Percentiles rank a stretch among this genome's conserved stretches.
Conservation (phyloP, 2,888 invertebrate genomes). For the Philereme transversata region DNA sequence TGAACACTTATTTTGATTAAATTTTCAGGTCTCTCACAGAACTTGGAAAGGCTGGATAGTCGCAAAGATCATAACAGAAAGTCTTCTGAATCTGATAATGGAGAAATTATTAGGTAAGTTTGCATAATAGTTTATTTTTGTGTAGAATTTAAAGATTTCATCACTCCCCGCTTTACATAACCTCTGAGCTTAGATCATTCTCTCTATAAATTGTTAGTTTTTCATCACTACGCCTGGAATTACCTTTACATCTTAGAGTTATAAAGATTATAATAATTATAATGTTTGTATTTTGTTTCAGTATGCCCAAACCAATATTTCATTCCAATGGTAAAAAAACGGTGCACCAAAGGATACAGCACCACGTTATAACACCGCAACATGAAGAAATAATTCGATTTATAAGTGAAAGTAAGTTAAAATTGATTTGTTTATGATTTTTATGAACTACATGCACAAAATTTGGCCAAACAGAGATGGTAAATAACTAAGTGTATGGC, state of each 20-base stretch:
- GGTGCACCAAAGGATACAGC: conserved; percentile 84
- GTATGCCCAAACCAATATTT: conserved; percentile 92
- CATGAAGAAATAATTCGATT: conserved; percentile 95
- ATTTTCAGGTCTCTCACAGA: conserved; percentile 89
- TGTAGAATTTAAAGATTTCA: conserved; percentile 59
- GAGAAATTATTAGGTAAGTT: conserved; percentile 86
- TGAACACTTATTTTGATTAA: conserved; percentile 47
- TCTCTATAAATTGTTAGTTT: not conserved
- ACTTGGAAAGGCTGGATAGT: conserved; percentile 90
- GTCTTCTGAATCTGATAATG: conserved; percentile 86
- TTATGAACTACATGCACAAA: no score
- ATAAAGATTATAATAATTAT: not conserved
- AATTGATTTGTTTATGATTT: no score
- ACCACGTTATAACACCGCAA: conserved; percentile 87
- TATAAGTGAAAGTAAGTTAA: conserved; percentile 91
- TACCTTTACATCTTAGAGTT: not conserved
- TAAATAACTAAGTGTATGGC: no score
- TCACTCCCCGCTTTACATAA: conserved; percentile 77
- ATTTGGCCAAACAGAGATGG: no score
- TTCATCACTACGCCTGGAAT: not conserved
- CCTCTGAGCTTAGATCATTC: conserved; percentile 51
- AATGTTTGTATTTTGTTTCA: conserved; percentile 63
- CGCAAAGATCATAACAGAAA: conserved; percentile 88
- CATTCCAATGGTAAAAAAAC: conserved; percentile 87
- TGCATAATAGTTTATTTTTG: conserved; percentile 40